These are phyloP conservation scores for Patagioenas fasciata DNA, from an alignment of 2,113 vertebrate genomes.

Conservation along the genomic window DNA sequence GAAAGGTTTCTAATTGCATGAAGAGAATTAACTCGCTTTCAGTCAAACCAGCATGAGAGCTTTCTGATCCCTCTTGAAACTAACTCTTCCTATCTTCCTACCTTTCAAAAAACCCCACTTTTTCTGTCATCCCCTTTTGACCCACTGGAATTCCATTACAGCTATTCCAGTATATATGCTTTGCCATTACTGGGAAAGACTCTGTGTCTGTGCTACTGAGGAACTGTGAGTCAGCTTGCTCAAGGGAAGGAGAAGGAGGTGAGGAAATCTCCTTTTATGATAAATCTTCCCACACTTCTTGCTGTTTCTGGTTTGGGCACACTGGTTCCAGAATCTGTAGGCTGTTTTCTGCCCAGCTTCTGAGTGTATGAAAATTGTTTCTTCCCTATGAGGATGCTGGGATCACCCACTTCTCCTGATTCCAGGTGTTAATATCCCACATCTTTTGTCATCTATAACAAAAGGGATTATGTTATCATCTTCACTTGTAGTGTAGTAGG, in stretches of 20 bases:
- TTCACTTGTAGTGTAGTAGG: neutral
- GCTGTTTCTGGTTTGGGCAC: slow-evolving; percentile 47
- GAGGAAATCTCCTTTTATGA: slow-evolving; percentile 53
- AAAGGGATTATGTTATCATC: neutral
- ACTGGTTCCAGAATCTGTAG: slow-evolving; percentile 39
- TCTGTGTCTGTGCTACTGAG: neutral
- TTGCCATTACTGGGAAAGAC: slow-evolving; percentile 2
- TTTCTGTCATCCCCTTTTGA: neutral
- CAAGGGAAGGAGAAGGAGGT: slow-evolving; percentile 25
- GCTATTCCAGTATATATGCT: neutral
- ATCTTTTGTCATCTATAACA: neutral
- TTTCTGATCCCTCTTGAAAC: neutral
- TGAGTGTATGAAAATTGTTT: neutral
- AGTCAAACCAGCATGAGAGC: too few relatives aligned
- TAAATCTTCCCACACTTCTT: slow-evolving; percentile 46
- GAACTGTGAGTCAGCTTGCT: slow-evolving; percentile 62
- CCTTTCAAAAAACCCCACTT: neutral
- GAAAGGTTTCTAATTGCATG: too few relatives aligned
- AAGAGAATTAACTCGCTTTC: too few relatives aligned
- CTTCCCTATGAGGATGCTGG: neutral
- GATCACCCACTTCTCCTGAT: slow-evolving; percentile 24
- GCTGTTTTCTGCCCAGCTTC: slow-evolving; percentile 10
- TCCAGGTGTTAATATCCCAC: neutral
- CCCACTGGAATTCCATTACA: neutral
- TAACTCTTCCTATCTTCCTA: neutral